Conservation (phyloP, 2,797 vertebrate genomes). For the Hipposideros larvatus region DNA sequence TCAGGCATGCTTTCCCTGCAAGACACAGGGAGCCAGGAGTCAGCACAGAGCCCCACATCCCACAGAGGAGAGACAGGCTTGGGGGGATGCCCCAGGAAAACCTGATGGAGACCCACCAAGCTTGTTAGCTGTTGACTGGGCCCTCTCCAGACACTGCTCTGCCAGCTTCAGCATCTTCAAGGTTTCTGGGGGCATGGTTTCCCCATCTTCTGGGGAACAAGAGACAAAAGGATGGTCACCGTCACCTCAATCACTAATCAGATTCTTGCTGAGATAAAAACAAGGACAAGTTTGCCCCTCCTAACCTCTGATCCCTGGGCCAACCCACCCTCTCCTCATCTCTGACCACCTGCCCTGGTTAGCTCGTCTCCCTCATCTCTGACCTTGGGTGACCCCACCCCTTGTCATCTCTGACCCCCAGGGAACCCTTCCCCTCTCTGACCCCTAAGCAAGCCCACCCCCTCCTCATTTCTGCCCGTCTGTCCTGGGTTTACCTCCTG, state of each 20-base stretch:
- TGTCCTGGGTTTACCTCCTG: neutral
- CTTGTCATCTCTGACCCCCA: neutral
- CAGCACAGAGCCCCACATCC: neutral
- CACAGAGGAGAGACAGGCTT: neutral
- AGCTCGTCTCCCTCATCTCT: neutral
- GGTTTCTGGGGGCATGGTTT: slow-evolving; percentile 89
- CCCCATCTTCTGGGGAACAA: slow-evolving; percentile 85
- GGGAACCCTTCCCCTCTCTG: neutral
- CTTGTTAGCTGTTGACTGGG: slow-evolving; percentile 91
- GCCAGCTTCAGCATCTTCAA: slow-evolving; percentile 95
- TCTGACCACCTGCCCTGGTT: neutral
- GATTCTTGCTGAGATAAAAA: neutral
- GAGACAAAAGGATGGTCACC: neutral
- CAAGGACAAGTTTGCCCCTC: neutral
- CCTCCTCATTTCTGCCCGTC: neutral
- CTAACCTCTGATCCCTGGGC: neutral
- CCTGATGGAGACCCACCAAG: slow-evolving; percentile 84
- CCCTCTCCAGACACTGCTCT: slow-evolving; percentile 96
- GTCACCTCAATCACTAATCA: neutral
- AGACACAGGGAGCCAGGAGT: neutral
- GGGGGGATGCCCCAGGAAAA: neutral
- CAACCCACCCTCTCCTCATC: neutral
- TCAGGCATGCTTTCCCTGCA: slow-evolving; percentile 83
- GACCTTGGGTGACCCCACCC: rapidly evolving
- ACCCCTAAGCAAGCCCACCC: neutral